Base-by-base conservation (phyloP, 2,888 invertebrate species). In the Chesias legatella region DNA sequence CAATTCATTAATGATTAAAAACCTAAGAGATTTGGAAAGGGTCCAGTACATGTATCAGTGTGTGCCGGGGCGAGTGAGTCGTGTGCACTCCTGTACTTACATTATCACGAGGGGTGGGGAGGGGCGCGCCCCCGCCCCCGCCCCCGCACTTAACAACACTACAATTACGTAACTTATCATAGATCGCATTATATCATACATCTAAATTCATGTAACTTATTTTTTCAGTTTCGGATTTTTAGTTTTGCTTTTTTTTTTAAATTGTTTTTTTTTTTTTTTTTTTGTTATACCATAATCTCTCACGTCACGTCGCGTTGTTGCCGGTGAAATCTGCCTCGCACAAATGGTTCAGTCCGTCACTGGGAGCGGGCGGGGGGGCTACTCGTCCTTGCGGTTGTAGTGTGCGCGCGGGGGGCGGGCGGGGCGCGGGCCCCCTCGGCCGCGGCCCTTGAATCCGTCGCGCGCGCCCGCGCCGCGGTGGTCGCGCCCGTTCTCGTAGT, bases 321-420 rank as follows among this genome's bases (percentile, higher is more conserved):
- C 91, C 90, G 90, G 90, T 91, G 91, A 91, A 91, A 91, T 90
- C 88, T 91, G 90, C 91, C 91, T 91, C 90, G 88, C 90, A 90
- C 90, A 85, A 90, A 84, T 79, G 79, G 83, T 82, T 84, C 80
- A 75, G 85, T 83, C 81, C 74, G 61, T 78, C 63, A 70, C 63
- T 63, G 60, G 61, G 47, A 50, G 48, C 33, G 48, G 59, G 58
- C 58, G 57, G 58, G 53, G 49, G 61, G 56, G 61, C 46, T 44
- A 43, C 38, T 47, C 52, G 48, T 83, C 77, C 47, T 88, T 75
- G 56, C 86, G 74, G 57, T 73, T 60, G 76, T 80, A 77, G 33
- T 33, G 73, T 72, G 35, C 72, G 76, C 5, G 76, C 58, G 63
- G 63, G 79, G 48, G 72, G 52, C 58, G 84, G 42, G 47, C 73